phyloP scores from a whole-genome alignment of 2,888 invertebrate species.

The Pherbina coryleti region DNA sequence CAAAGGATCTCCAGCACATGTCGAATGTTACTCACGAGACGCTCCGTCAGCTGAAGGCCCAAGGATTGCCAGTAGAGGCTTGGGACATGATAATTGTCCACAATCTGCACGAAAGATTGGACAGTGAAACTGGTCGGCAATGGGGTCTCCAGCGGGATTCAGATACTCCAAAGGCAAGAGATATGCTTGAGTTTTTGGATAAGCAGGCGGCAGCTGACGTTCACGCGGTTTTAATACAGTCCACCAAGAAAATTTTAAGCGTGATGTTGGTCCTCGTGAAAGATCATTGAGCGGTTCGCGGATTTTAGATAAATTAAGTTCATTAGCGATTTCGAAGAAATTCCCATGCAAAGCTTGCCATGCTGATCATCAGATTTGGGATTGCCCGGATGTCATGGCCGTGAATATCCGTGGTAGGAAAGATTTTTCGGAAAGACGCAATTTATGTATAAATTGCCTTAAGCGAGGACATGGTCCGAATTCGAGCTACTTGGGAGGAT shows the following conservation, averaged over 20 bases:
- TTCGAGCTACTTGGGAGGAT: background rate
- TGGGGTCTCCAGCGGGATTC: conserved; percentile 1
- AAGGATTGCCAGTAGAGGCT: conserved; percentile 28
- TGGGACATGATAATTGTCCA: conserved; percentile 38
- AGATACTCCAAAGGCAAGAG: background rate
- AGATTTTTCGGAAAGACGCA: background rate
- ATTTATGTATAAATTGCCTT: background rate
- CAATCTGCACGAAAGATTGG: conserved; percentile 41
- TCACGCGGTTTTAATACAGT: no score
- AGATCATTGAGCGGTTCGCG: no score
- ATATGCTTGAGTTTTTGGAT: background rate
- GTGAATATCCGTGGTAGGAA: background rate
- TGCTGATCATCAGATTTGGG: no score
- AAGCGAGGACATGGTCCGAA: background rate
- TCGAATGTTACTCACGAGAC: background rate
- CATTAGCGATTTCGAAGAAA: no score
- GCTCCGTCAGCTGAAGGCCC: background rate
- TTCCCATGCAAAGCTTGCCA: no score
- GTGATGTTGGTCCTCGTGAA: no score
- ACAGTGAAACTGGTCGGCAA: conserved; percentile 33
- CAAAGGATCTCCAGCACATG: no score
- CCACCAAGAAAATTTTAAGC: no score
- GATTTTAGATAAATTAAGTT: no score
- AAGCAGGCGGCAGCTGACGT: background rate
- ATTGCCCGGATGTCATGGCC: no score